Evolutionary conservation across 2,888 invertebrate genomes (phyloP), one percentile per base, ranked within the genome.

Genomic region (Clitarchus hookeri): DNA sequence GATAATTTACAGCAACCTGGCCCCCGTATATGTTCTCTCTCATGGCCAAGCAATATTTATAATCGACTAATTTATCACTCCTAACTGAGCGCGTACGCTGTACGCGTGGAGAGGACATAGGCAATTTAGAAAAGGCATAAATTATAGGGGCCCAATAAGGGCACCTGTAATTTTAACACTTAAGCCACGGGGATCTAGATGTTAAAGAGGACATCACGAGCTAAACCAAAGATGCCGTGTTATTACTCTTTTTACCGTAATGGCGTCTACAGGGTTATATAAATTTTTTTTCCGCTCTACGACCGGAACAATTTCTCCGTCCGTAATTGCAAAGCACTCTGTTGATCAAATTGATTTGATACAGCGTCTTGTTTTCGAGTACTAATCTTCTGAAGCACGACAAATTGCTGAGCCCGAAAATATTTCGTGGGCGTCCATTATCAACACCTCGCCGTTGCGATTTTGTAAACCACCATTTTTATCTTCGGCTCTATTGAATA

Each of bases 111-210:
- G 65, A 6, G n/a, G 65, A 23, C 65, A 23, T 9, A 65, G 65
- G 65, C 16, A 19, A 65, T 65, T 65, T 65, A 65, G 65, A 65
- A 65, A n/a, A n/a, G n/a, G 65, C n/a, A n/a, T 65, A 65, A 65
- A 65, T 65, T 65, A 65, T 65, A 65, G 65, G 65, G 65, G n/a
- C 23, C 48, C 19, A 65, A n/a, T 65, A 23, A 65, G 65, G n/a
- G 65, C n/a, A 65, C 65, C 65, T 65, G 65, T 65, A 65, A 65
- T 65, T 65, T 65, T 65, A 19, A 65, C 65, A 65, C 65, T 65
- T 65, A 65, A 65, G 65, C 65, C n/a, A 11, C 65, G n/a, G 6
- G 16, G 65, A 65, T 65, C 65, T 65, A 65, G 65, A 65, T 65
- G 65, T 65, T 65, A 23, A 65, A 65, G 65, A 8, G 65, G 16